phyloP scores from a whole-genome alignment of 2,797 vertebrate genomes.

The Eremophila alpestris region DNA sequence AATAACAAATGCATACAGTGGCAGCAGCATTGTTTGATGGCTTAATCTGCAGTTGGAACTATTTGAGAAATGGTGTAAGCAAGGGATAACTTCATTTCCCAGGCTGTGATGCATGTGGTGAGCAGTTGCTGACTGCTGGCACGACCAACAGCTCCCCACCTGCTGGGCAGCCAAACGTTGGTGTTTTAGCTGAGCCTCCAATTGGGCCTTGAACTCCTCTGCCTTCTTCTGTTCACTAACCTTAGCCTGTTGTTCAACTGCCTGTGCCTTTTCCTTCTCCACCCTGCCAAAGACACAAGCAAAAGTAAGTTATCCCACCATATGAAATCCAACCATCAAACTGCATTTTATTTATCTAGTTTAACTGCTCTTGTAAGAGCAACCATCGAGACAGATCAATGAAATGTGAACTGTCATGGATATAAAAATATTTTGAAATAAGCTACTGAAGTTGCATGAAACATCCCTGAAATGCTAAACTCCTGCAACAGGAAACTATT shows the following conservation, averaged over 20 bases:
- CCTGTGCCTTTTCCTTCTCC: slow-evolving; percentile 96
- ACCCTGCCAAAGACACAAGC: slow-evolving; percentile 82
- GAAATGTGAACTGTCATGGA: neutral
- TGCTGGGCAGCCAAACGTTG: slow-evolving; percentile 89
- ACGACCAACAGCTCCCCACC: slow-evolving; percentile 75
- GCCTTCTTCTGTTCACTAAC: slow-evolving; percentile 87
- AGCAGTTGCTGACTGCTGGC: slow-evolving; percentile 61
- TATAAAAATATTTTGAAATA: neutral
- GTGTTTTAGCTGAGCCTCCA: slow-evolving; percentile 90
- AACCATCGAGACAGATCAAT: neutral
- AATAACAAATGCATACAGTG: neutral
- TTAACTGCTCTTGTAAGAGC: neutral
- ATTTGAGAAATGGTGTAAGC: neutral
- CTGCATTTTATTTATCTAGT: neutral
- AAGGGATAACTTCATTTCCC: neutral
- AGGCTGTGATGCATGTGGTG: neutral
- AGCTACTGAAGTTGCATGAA: neutral
- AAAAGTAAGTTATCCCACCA: slow-evolving; percentile 16
- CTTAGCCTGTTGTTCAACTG: slow-evolving; percentile 93
- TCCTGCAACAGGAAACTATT: neutral
- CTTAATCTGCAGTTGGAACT: neutral
- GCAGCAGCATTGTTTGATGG: neutral
- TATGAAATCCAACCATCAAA: neutral
- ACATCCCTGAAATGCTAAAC: neutral
- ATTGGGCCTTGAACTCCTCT: slow-evolving; percentile 88